Evolutionary conservation across 2,797 vertebrate species (phyloP), one percentile per base, ranked within the genome.

Genomic region (Falco columbarius): DNA sequence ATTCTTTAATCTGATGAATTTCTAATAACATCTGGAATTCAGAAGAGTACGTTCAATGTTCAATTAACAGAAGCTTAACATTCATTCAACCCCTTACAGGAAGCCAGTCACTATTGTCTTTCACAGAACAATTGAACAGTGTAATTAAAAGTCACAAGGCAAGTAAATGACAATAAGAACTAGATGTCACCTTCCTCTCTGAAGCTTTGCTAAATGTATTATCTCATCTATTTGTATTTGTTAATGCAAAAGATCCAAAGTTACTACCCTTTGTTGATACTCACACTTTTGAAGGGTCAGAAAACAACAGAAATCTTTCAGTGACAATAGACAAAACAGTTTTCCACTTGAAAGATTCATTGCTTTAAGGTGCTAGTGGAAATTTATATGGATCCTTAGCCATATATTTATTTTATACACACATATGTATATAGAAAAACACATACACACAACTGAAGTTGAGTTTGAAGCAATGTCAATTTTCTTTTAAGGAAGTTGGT

Each of bases 31-130:
- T 34, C n/a, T 59, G 74, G 61, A 93, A 91, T 67, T 86, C 62
- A 94, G 56, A 72, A 67, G 6, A 59, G 66, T 30, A 58, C 14
- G 85, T 87, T 80, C 54, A 74, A 95, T 93, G 87, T 87, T 82
- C 58, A 74, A 94, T 93, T 95, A 96, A 86, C 38, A 92, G 67
- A 80, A 85, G 63, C 67, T 92, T 91, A 95, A 91, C 84, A 67
- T 59, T 74, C 21, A 87, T 83, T 81, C 38, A 77, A 32, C 17
- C 23, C 20, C 29, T 90, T 74, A 23, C 56, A 92, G 62, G 52
- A 89, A 93, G 79, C 12, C 56, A 89, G 55, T 55, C 40, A 63
- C 36, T 72, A 52, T 7, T 92, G 61, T 32, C 27, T 79, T 90
- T 93, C 59, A 76, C 38, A 52, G 59, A 82, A 84, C 9, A 92